These are phyloP conservation scores for Xyrauchen texanus DNA, from an alignment of 2,113 vertebrate species.

Conservation along the genomic window DNA sequence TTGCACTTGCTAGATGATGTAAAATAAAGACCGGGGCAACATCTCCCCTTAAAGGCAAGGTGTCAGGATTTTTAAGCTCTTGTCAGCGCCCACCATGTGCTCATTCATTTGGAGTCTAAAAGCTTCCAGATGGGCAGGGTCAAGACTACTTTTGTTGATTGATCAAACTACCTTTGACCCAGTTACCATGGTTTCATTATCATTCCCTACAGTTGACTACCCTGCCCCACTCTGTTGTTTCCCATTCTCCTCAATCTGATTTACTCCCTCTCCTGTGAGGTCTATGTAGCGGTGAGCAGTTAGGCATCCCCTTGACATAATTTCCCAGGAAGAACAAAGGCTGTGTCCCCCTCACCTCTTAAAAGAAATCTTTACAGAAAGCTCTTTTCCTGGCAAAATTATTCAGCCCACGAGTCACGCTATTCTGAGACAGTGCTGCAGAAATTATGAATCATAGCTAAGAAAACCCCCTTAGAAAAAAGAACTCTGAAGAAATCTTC, in stretches of 20 bases:
- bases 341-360: constrained; percentile 10
- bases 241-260: constrained; percentile 8
- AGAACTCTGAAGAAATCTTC: too few relatives aligned
- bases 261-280: constrained; percentile 12
- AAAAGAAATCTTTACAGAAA: neutral
- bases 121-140: neutral
- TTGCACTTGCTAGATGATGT: neutral
- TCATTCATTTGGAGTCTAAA: neutral
- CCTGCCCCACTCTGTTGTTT: neutral
- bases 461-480: neutral
- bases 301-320: neutral
- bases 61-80: constrained; percentile 1
- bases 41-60: neutral
- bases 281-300: neutral
- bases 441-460: neutral
- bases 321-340: constrained; percentile 15
- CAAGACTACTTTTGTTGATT: constrained; percentile 8
- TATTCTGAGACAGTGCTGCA: neutral
- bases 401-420: neutral
- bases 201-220: constrained; percentile 1
- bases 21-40: neutral
- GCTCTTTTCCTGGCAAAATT: neutral
- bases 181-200: constrained; percentile 8
- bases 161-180: neutral
- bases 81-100: neutral